These are phyloP conservation scores for Sparidentex hasta DNA, from an alignment of 2,797 vertebrate species.

Conservation along the genomic window DNA sequence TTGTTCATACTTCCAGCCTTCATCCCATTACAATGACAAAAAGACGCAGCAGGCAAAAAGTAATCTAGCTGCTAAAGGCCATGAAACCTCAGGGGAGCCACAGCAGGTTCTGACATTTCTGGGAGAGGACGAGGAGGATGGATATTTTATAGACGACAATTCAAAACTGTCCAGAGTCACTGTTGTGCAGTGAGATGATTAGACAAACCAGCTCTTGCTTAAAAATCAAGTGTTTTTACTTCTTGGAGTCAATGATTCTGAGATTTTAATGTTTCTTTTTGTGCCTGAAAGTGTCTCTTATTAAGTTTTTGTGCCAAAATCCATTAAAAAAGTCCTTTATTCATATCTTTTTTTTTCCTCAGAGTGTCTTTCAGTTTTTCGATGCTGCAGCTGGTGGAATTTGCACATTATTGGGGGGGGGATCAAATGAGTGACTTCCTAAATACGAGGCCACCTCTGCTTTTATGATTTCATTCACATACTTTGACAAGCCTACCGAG, in stretches of 20 bases:
- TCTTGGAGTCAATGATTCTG: background rate
- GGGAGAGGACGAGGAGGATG: slow-evolving; percentile 17
- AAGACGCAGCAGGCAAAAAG: slow-evolving; percentile 20
- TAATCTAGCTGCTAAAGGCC: slow-evolving; percentile 50
- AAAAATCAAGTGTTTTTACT: background rate
- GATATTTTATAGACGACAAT: slow-evolving; percentile 10
- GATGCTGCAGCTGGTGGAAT: background rate
- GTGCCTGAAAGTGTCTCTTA: background rate
- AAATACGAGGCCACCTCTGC: slow-evolving; percentile 1
- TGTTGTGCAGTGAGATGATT: slow-evolving; percentile 6
- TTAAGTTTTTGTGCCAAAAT: background rate
- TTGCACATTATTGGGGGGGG: background rate
- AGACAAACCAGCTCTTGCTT: background rate
- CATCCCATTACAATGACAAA: slow-evolving; percentile 15
- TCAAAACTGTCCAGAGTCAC: slow-evolving; percentile 7
- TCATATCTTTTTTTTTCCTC: background rate
- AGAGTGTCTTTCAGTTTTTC: background rate
- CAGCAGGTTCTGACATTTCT: slow-evolving; percentile 41
- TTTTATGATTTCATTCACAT: background rate
- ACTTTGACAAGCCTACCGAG: background rate
- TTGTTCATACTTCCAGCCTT: slow-evolving; percentile 17
- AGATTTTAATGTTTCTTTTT: background rate
- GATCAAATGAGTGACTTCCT: slow-evolving; percentile 10
- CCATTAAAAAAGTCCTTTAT: background rate
- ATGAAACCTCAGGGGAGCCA: slow-evolving; percentile 39